Evolutionary conservation across 1,140 invertebrate species (phyloP).

Genomic region (Drosophila serrata): DNA sequence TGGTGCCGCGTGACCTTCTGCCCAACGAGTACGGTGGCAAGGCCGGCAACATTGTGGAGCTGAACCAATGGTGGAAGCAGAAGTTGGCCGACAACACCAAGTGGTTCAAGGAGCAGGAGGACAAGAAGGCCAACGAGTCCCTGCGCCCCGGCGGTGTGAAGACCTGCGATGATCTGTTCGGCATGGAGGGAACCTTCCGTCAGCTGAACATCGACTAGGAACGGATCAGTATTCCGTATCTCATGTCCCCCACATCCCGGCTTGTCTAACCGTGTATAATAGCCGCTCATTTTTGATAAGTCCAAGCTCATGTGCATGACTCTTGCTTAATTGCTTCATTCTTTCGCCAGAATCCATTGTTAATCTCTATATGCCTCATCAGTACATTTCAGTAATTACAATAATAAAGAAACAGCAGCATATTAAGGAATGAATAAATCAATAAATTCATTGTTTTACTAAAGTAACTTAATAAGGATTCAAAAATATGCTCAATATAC

Average conservation of each 20-base stretch:
- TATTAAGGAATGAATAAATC: conserved; percentile 73
- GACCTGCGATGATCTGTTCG: conserved; percentile 92
- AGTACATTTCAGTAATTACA: conserved; percentile 65
- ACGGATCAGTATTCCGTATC: conserved; percentile 24
- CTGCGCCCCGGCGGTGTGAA: conserved; percentile 91
- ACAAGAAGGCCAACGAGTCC: conserved; percentile 90
- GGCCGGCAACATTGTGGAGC: conserved; percentile 89
- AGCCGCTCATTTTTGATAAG: conserved; percentile 66
- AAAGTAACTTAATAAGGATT: background rate
- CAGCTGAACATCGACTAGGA: conserved; percentile 91
- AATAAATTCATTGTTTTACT: background rate
- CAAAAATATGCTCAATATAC: background rate
- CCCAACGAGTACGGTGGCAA: conserved; percentile 92
- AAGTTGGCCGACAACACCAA: conserved; percentile 90
- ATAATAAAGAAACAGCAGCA: conserved; percentile 63
- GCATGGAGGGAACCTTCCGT: conserved; percentile 93
- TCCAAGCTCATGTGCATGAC: conserved; percentile 44
- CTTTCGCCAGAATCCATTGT: conserved; percentile 48
- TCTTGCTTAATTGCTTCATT: conserved; percentile 74
- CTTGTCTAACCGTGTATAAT: conserved; percentile 46
- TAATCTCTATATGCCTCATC: conserved; percentile 44
- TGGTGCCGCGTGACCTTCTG: conserved; percentile 91
- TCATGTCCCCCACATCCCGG: conserved; percentile 28
- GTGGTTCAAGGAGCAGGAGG: conserved; percentile 92
- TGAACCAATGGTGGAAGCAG: conserved; percentile 91